phyloP scores from a whole-genome alignment of 1,140 invertebrate species.

The Eupristina koningsbergeri region DNA sequence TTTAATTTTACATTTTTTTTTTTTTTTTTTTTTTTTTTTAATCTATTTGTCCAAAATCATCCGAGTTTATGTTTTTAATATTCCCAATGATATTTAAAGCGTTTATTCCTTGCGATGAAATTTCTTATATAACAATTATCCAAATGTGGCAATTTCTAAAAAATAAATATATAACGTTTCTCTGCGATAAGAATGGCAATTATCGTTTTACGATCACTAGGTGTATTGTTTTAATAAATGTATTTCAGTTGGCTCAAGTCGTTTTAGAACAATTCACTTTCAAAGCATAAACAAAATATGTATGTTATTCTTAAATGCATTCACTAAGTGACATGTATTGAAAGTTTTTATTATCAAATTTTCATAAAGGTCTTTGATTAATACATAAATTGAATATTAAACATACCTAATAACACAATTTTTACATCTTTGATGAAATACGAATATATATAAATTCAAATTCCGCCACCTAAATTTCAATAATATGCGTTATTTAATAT shows the following conservation, averaged over 20 bases:
- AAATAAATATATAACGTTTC: neutral
- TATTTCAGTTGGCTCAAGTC: neutral
- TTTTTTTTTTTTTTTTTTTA: too few relatives aligned
- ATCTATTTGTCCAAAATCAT: too few relatives aligned
- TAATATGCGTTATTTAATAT: too few relatives aligned
- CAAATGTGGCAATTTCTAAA: constrained; percentile 10
- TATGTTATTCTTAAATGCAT: neutral
- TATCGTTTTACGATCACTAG: neutral
- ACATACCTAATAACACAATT: too few relatives aligned
- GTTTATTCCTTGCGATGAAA: neutral
- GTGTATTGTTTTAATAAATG: constrained; percentile 23
- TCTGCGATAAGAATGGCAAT: neutral
- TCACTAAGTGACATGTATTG: neutral
- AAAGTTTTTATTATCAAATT: neutral
- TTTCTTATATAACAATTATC: neutral
- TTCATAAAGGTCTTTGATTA: too few relatives aligned
- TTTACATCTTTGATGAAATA: too few relatives aligned
- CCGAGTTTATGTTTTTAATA: neutral
- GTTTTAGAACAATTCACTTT: neutral
- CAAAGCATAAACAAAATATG: neutral
- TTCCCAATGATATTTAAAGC: neutral
- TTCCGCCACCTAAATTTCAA: too few relatives aligned
- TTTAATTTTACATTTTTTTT: too few relatives aligned
- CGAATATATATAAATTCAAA: too few relatives aligned
- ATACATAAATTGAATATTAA: too few relatives aligned